Base-by-base conservation (phyloP, 2,888 invertebrate species). In the Serrognathus titanus region DNA sequence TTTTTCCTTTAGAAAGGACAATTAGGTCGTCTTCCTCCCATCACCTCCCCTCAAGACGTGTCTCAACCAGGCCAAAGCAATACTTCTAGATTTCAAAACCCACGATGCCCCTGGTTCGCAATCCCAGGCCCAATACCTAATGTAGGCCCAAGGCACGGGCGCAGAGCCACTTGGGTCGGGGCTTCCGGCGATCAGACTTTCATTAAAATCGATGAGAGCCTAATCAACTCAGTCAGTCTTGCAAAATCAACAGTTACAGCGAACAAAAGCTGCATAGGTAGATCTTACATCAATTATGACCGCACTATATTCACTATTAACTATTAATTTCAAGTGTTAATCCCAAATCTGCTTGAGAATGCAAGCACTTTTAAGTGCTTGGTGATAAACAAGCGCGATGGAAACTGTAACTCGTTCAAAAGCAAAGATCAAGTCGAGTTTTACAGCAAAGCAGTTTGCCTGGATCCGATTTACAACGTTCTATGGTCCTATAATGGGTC, bases 151-250 rank as follows among this genome's bases (percentile, higher is more conserved):
- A 86, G 88, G 55, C 87, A 89, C 79, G 92, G 95, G 0, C 86
- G 94, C 64, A 85, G 91, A 68, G 97, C 94, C 0, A 92, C 93
- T 0, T 96, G 95, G 94, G 85, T 97, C 11, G 90, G 92, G 1
- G 96, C 97, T 3, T 92, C 93, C n/a, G 96, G 94, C 0, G 97
- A 98, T 80, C 93, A 94, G 78, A 98, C 97, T 1, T 95, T 92
- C 73, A 83, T 97, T 48, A 92, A 92, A 76, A 87, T 96, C 52
- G 94, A 96, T 64, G 95, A 97, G 76, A 88, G 90, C 2, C 81
- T 95, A n/a, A 92, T 97, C 61, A 96, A 95, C 75, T 89, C 93
- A 0, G 89, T 92, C 63, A 92, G 91, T 69, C 82, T 97, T 56
- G 86, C 91, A 46, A 89, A 90, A 68, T 90, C 95, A 24, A 92